Percentiles rank a stretch among this genome's conserved stretches.
Conservation (phyloP, 2,888 invertebrate genomes). For the Venusia cambrica region DNA sequence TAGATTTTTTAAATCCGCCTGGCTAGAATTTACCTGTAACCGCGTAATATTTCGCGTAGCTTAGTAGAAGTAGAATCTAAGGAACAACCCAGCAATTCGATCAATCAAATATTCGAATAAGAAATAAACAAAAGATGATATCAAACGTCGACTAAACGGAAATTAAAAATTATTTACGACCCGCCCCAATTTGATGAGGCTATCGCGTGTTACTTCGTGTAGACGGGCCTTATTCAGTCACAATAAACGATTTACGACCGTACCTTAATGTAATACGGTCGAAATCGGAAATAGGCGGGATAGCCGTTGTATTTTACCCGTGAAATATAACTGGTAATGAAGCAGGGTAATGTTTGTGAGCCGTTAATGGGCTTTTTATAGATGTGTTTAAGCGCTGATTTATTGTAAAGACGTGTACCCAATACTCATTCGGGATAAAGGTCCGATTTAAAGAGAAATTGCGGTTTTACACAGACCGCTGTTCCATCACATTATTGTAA, state of each 20-base stretch:
- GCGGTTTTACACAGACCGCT: too few relatives aligned
- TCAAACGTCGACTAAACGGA: constrained; percentile 22
- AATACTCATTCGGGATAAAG: constrained; percentile 10
- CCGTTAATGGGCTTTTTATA: constrained; percentile 34
- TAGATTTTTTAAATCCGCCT: too few relatives aligned
- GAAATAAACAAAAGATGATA: constrained; percentile 15
- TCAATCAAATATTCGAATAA: too few relatives aligned
- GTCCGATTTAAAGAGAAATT: constrained; percentile 3
- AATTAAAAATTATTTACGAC: constrained; percentile 35
- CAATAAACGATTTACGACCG: constrained; percentile 15
- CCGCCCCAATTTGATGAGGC: constrained; percentile 28
- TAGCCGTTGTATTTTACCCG: constrained; percentile 31
- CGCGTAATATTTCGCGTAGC: too few relatives aligned
- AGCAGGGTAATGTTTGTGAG: constrained; percentile 32
- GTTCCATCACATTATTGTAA: too few relatives aligned
- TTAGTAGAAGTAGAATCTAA: too few relatives aligned
- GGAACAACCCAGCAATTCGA: too few relatives aligned
- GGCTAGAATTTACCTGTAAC: too few relatives aligned
- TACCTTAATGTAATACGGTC: constrained; percentile 23
- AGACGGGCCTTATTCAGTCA: constrained; percentile 9
- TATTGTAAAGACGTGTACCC: constrained; percentile 18
- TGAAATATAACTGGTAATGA: constrained; percentile 46
- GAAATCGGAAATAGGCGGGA: constrained; percentile 22
- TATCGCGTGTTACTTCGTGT: constrained; percentile 26
- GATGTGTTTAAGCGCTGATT: constrained; percentile 33